Base-by-base conservation (phyloP, 2,113 vertebrate genomes). In the Physeter macrocephalus region DNA sequence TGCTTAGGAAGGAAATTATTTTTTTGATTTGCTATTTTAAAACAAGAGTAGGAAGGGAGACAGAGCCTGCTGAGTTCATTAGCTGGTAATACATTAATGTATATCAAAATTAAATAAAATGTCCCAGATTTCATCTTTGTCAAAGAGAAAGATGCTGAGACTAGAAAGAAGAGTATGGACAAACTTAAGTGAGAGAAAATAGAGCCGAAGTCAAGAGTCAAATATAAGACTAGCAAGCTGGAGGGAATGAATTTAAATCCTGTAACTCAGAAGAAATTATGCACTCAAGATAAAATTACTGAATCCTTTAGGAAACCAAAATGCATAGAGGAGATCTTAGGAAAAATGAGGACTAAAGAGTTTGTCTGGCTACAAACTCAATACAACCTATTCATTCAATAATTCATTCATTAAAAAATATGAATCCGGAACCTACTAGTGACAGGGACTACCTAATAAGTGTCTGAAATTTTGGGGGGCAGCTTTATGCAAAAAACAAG, bases 1-100 rank as follows among this genome's bases (percentile, higher is more conserved):
- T 91, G 13, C 64, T 88, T 88, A 39, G 8, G 27, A 77, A 5
- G 17, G 89, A 31, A 90, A 5, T 66, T 71, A 43, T 49, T 95
- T 71, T 78, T 81, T 94, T 86, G 64, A 64, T 86, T 87, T 88
- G 27, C 31, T 80, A 59, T 96, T 95, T 95, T 84, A 90, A 96
- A 95, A 88, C 36, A 39, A 87, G 57, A 49, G 8, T n/a, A 72
- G 20, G 23, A 66, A 80, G 41, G 49, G 75, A 83, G 52, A 39
- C 23, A 92, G 49, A 8, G 14, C 20, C 52, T 36, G 11, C 43
- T n/a, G 49, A 85, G 20, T 80, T 97, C 52, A 92, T 93, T 78
- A 71, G 18, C 27, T 36, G 57, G 4, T 52, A n/a, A 88, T 54
- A 91, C 21, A 77, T 62, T 82, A 72, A 72, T 9, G 3, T 49